Evolutionary conservation across 1,140 invertebrate genomes (phyloP).

Genomic region (Centruroides vittatus): DNA sequence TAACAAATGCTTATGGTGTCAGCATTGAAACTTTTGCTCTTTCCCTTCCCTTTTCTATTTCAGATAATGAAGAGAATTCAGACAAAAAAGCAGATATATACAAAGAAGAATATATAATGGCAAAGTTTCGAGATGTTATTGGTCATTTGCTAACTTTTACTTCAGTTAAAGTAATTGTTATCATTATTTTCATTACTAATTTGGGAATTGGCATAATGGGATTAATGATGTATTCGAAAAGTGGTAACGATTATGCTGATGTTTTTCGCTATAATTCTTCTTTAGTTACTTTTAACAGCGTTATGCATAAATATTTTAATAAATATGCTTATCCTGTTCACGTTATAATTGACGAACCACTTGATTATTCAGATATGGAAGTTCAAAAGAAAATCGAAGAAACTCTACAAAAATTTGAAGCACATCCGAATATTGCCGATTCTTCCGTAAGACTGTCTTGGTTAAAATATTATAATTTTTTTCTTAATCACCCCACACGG

Average conservation of each 20-base stretch:
- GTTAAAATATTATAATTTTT: constrained; percentile 66
- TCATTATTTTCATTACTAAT: constrained; percentile 63
- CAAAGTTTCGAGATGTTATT: too few species aligned
- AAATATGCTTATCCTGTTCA: constrained; percentile 81
- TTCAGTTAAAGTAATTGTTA: constrained; percentile 56
- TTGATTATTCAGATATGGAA: constrained; percentile 66
- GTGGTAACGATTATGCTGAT: constrained; percentile 64
- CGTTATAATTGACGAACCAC: constrained; percentile 63
- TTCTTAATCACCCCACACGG: constrained; percentile 54
- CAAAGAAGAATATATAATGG: too few species aligned
- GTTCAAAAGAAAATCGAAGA: constrained; percentile 63
- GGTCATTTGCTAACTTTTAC: constrained; percentile 21
- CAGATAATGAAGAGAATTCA: too few species aligned
- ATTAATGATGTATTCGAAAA: constrained; percentile 70
- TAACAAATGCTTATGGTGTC: too few species aligned
- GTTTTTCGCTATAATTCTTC: constrained; percentile 74
- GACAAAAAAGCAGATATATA: too few species aligned
- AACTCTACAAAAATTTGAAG: constrained; percentile 62
- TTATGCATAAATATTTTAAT: constrained; percentile 72
- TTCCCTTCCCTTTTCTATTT: too few species aligned
- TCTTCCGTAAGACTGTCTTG: constrained; percentile 74
- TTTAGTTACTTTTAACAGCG: constrained; percentile 72
- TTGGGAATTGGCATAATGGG: constrained; percentile 66
- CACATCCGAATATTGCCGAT: constrained; percentile 51
- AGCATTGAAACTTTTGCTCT: too few species aligned